Evolutionary conservation across 2,888 invertebrate species (phyloP).

Genomic region (Xylota sylvarum): DNA sequence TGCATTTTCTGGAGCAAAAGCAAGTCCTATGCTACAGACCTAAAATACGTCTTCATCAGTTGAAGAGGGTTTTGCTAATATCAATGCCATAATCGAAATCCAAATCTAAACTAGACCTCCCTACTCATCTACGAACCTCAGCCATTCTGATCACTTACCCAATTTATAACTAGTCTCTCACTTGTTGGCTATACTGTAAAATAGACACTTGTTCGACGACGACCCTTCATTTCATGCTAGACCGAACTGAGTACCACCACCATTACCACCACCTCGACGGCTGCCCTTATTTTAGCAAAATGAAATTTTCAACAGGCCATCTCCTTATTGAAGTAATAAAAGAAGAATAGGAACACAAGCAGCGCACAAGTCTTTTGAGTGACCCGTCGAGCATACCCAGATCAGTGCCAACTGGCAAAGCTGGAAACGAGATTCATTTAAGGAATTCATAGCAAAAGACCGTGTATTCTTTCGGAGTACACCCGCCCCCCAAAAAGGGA

Average conservation of each 20-base stretch:
- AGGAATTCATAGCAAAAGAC: conserved; percentile 67
- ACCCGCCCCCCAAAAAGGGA: conserved; percentile 24
- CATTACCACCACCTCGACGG: conserved; percentile 14
- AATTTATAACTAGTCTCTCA: too few species aligned
- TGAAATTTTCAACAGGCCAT: conserved; percentile 76
- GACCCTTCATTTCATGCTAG: conserved; percentile 70
- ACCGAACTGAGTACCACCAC: conserved; percentile 49
- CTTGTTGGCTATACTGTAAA: conserved; percentile 52
- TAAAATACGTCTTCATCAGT: too few species aligned
- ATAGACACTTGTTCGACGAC: conserved; percentile 69
- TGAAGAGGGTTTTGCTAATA: too few species aligned
- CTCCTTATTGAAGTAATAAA: conserved; percentile 77
- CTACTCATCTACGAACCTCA: too few species aligned
- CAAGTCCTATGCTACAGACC: too few species aligned
- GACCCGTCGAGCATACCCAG: conserved; percentile 68
- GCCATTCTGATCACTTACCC: too few species aligned
- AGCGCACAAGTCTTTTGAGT: conserved; percentile 65
- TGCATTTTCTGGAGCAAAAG: too few species aligned
- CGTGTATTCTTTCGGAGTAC: conserved; percentile 42
- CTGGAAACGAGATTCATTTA: conserved; percentile 72
- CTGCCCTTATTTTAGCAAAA: conserved; percentile 72
- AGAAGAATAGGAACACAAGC: conserved; percentile 65
- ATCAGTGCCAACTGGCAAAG: conserved; percentile 74
- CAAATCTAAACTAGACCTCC: too few species aligned
- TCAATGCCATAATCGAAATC: too few species aligned